Base-by-base conservation (phyloP, 2,888 invertebrate species). In the Tenthredo amoena region DNA sequence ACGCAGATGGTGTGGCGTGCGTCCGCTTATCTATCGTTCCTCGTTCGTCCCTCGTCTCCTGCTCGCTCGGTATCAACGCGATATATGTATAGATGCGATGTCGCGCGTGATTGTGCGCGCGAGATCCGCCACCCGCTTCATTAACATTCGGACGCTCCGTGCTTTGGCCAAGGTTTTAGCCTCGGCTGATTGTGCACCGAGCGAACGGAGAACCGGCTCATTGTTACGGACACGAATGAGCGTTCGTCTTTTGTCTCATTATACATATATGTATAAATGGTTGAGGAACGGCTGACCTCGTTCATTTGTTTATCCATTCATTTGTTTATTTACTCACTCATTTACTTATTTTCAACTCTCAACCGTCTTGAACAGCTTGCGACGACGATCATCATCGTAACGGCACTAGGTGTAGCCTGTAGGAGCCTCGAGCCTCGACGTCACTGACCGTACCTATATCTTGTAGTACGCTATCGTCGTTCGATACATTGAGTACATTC, bases 41-140 rank as follows among this genome's bases (percentile, higher is more conserved):
- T 77, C 77, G 31, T n/a, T 77, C 76, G 15, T 47, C 26, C 77
- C 77, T 55, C 77, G 18, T 18, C 47, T 50, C 77, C 47, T 3
- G 3, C 12, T 10, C 34, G 26, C 34, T 72, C 18, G 6, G 40
- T 21, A 40, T 72, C 72, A 72, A n/a, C 31, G 34, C 55, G 55
- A 55, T 55, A n/a, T 26, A 26, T 26, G 26, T 26, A 26, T 26
- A 26, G n/a, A 26, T 55, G 47, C 15, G 79, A 81, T 62, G 58
- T 81, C 62, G 81, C 40, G 37, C 40, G 58, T 81, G 81, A 62
- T 62, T 40, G 81, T 50, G 31, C 50, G 77, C 58, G 50, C 55
- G 77, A 62, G 58, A 77, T 58, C 62, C 81, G 21, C 58, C 81
- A 81, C 62, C 81, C 81, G 81, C 40, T 37, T 81, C 40, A 81